Base-by-base conservation (phyloP, 1,140 invertebrate species). In the Drosophila suzukii region DNA sequence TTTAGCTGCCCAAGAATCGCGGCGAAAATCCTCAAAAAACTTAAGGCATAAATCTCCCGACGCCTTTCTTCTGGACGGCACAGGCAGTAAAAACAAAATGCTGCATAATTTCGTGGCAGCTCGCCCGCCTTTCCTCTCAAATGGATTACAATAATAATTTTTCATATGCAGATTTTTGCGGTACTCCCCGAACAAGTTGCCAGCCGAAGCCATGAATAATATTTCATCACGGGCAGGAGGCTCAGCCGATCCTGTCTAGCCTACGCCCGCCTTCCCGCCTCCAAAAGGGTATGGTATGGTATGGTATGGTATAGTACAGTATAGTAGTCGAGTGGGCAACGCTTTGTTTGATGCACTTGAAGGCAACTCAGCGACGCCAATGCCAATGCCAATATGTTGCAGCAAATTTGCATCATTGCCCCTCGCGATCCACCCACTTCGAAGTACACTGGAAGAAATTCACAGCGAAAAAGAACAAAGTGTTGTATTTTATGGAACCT, bases 121-220 rank as follows among this genome's bases (percentile, higher is more conserved):
- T 58, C 66, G 70, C 55, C 81, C 61, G 77, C 53, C 61, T 71
- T 75, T 34, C 71, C 72, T 75, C 73, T 76, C 84, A 89, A 89
- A 89, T 89, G 81, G 81, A 89, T 89, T 90, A 85, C 86, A 90
- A 90, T 90, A 90, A 90, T 90, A 90, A 90, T 90, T 90, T 90
- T 90, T 90, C 86, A 90, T 90, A 90, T 85, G 85, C 86, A 85
- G 84, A 89, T 89, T 89, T 88, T 80, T 68, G 74, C 62, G 43
- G 36, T 70, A 49, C 58, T 54, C 43, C 46, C 34, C 70, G 66
- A 89, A 89, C 84, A 89, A 90, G 85, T 90, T 90, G 51, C 67
- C 51, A 49, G 47, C 32, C 47, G 53, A 63, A 83, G 85, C 81
- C 77, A 89, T 89, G 85, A 89, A 89, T 89, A 89, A 89, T 90